Base-by-base conservation (phyloP, 2,113 vertebrate genomes). In the Corydoras maculifer region DNA sequence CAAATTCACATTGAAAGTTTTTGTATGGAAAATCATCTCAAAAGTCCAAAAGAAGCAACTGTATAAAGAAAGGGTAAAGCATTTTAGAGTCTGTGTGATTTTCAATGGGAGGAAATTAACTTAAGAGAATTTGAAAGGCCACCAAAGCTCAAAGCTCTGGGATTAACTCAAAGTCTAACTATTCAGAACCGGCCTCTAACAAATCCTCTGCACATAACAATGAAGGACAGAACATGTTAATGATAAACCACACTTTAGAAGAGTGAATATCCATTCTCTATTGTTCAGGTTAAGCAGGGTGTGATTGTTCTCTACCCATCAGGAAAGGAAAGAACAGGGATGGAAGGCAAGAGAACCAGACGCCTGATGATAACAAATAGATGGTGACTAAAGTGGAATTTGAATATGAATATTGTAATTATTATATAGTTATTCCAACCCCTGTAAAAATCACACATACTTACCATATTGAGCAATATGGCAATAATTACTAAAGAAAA, bases 161-260 rank as follows among this genome's bases (percentile, higher is more conserved):
- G 53, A 68, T 71, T 31, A 68, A 50, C 61, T 61, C 57, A 64
- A 69, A 72, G 65, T 65, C 65, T 25, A 53, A 67, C 68, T 62
- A 58, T 65, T 72, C 32, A 69, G 60, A 72, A 62, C 30, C 5
- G 30, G 49, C 60, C 73, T 48, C 62, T 69, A 60, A 75, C 73
- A 69, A 68, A 74, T 69, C 72, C 69, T 64, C 69, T 15, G 72
- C 32, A 62, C 62, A 58, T 65, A 71, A 75, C 69, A 75, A 75
- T 68, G 74, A 71, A 78, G 74, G 65, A 78, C 70, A 18, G 68
- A 54, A 49, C 61, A 69, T 69, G 77, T 72, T 78, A 78, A 78
- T 68, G 72, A 74, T 74, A 49, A 78, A 69, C 65, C 35, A 2
- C 65, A 72, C 61, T 78, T 72, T 58, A 72, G 70, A 62, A 66